These are phyloP conservation scores for Caligus rogercresseyi DNA, from an alignment of 1,140 invertebrate genomes.

Conservation along the genomic window DNA sequence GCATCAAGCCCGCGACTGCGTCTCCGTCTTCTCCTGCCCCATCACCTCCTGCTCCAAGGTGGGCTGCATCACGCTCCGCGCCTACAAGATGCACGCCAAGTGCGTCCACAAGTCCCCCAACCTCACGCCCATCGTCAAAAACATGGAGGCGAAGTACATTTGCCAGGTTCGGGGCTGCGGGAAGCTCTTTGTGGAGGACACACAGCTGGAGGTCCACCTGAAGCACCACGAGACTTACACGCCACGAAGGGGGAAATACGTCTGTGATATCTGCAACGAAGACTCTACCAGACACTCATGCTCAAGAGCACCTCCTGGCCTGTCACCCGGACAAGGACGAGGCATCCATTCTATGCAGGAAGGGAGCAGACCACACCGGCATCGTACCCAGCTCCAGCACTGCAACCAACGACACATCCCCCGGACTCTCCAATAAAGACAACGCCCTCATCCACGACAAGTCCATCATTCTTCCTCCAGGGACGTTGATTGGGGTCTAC, in stretches of 20 bases:
- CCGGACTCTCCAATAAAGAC: not conserved
- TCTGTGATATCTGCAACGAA: slow-evolving; percentile 2
- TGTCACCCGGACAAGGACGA: not conserved
- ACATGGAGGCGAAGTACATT: not conserved
- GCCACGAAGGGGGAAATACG: not conserved
- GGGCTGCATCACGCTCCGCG: not conserved
- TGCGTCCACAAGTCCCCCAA: slow-evolving; percentile 9
- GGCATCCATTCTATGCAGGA: not conserved
- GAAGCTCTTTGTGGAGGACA: slow-evolving; percentile 6
- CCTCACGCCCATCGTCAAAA: not conserved
- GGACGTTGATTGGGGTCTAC: not conserved
- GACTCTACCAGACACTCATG: slow-evolving; percentile 3
- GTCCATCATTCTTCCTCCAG: not conserved
- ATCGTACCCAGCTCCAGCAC: too few relatives aligned
- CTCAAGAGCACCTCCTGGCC: not conserved
- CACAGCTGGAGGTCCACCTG: slow-evolving; percentile 2
- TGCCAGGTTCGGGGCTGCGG: slow-evolving; percentile 4
- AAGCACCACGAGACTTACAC: slow-evolving; percentile 7
- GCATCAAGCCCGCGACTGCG: not conserved
- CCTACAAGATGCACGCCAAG: slow-evolving; percentile 4
- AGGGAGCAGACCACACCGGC: not conserved
- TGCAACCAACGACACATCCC: too few relatives aligned
- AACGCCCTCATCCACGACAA: not conserved
- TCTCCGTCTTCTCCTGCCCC: not conserved
- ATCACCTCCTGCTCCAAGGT: not conserved